Conservation (phyloP, 2,113 vertebrate species). For the Panurus biarmicus region DNA sequence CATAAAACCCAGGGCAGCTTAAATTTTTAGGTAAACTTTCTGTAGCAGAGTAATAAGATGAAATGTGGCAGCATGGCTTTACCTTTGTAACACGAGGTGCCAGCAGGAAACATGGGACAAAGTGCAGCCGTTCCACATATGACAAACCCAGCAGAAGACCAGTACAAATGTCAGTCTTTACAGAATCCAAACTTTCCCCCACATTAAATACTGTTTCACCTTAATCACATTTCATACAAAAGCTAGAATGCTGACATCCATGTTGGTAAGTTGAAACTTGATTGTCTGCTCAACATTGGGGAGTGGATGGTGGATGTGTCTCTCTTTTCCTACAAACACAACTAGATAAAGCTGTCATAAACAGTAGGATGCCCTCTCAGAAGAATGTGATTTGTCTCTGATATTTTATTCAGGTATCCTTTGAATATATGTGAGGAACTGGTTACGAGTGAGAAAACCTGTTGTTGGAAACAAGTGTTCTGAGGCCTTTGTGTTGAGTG, state of each 20-base stretch:
- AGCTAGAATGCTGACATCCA: neutral
- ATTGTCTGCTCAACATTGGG: neutral
- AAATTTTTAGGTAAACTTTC: neutral
- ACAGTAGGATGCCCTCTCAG: neutral
- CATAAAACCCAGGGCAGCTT: neutral
- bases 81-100: neutral
- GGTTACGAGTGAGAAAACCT: neutral
- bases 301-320: neutral
- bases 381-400: neutral
- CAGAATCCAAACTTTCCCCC: neutral
- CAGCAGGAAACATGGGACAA: neutral
- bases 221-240: neutral
- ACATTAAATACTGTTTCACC: neutral
- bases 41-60: neutral
- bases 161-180: neutral
- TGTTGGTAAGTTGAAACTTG: neutral
- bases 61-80: neutral
- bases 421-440: neutral
- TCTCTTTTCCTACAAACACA: neutral
- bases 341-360: neutral
- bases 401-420: neutral
- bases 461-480: neutral
- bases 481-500: neutral
- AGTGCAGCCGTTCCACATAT: neutral
- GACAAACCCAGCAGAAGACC: neutral